These are phyloP conservation scores for Rhadina sibilatrix DNA, from an alignment of 2,113 vertebrate genomes.

Conservation along the genomic window DNA sequence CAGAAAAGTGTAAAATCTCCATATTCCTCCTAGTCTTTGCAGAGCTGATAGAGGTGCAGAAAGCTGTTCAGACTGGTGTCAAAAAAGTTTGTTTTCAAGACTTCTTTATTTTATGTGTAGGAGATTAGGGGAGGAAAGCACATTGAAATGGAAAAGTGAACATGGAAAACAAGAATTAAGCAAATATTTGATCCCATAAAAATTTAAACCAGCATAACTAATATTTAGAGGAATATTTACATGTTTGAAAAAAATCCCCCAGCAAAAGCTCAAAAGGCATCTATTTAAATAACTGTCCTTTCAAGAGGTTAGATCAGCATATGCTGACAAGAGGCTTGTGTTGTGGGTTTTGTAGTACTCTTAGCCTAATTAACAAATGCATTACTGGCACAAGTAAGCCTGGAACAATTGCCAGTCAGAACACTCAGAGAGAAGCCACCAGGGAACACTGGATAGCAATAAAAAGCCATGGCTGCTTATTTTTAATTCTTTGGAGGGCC, in stretches of 20 bases:
- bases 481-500: constrained; percentile 68
- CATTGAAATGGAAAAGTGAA: not conserved
- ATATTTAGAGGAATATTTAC: constrained; percentile 48
- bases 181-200: constrained; percentile 54
- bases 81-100: not conserved
- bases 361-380: constrained; percentile 40
- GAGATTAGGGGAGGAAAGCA: not conserved
- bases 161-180: constrained; percentile 30
- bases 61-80: not conserved
- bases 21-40: not conserved
- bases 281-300: not conserved
- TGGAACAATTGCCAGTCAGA: constrained; percentile 50
- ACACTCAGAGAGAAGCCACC: constrained; percentile 29
- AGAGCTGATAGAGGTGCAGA: not conserved
- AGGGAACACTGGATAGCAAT: constrained; percentile 53
- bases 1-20: not conserved
- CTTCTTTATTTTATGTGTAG: not conserved
- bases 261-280: not conserved
- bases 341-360: constrained; percentile 25
- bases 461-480: constrained; percentile 42
- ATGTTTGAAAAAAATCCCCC: not conserved
- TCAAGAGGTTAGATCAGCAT: constrained; percentile 37
- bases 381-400: not conserved
- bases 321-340: constrained; percentile 12
- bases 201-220: constrained; percentile 45